Conservation (phyloP, 2,797 vertebrate genomes). For the Enteromius argenteus region DNA sequence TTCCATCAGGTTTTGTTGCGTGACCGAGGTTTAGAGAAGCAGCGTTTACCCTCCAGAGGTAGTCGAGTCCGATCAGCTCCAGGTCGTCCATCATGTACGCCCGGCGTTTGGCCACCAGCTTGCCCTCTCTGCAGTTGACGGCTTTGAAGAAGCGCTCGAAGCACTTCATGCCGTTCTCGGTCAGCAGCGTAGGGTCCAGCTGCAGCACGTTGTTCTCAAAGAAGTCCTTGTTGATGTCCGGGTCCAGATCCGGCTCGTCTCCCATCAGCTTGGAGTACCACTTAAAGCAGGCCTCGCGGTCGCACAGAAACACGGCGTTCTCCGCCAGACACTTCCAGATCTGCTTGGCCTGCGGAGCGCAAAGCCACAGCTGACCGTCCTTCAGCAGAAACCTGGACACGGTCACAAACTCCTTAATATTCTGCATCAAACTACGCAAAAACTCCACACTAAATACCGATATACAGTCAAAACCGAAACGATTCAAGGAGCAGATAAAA, state of each 20-base stretch:
- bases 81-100: conserved; percentile 99
- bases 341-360: conserved; percentile 98
- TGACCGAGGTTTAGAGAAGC: too few species aligned
- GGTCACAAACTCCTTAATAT: not conserved
- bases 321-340: conserved; percentile 99
- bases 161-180: conserved; percentile 99
- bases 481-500: too few species aligned
- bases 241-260: conserved; percentile 97
- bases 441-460: not conserved
- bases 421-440: not conserved
- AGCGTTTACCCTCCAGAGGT: conserved; percentile 93
- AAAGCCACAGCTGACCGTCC: conserved; percentile 97
- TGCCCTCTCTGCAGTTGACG: conserved; percentile 98
- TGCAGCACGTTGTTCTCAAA: conserved; percentile 99
- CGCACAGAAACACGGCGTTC: conserved; percentile 98
- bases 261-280: conserved; percentile 99
- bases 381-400: conserved; percentile 92
- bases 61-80: conserved; percentile 97
- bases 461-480: too few species aligned
- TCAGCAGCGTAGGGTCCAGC: conserved; percentile 95
- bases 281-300: conserved; percentile 99
- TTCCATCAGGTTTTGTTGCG: too few species aligned
- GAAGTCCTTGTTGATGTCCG: conserved; percentile 99
- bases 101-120: conserved; percentile 94
- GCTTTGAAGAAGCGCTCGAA: conserved; percentile 99